Evolutionary conservation across 2,797 vertebrate species (phyloP).

Genomic region (Rhinichthys osculus): DNA sequence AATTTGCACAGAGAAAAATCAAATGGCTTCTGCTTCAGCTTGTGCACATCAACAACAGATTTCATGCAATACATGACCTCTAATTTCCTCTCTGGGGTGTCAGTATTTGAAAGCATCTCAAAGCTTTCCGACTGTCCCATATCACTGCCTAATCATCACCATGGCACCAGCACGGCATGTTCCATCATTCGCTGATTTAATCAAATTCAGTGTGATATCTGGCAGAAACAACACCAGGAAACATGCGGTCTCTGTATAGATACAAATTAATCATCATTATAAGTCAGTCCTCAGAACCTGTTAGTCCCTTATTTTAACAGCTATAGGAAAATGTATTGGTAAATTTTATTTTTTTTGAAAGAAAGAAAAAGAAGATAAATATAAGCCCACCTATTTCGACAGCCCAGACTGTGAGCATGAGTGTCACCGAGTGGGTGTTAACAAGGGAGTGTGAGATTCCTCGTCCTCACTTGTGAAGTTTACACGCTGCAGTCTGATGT

Average conservation of each 20-base stretch:
- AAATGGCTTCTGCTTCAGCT: slow-evolving; percentile 44
- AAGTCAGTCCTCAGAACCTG: background rate
- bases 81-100: slow-evolving; percentile 35
- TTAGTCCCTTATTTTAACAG: background rate
- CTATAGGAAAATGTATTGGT: slow-evolving; percentile 5
- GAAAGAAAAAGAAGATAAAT: background rate
- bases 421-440: slow-evolving; percentile 50
- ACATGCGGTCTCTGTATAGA: background rate
- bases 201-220: slow-evolving; percentile 27
- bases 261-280: background rate
- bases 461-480: slow-evolving; percentile 25
- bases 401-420: slow-evolving; percentile 24
- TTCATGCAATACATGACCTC: slow-evolving; percentile 37
- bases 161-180: slow-evolving; percentile 19
- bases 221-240: background rate
- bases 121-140: slow-evolving; percentile 15
- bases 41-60: slow-evolving; percentile 47
- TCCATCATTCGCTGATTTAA: slow-evolving; percentile 8
- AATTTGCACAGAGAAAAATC: background rate
- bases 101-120: slow-evolving; percentile 18
- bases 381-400: slow-evolving; percentile 20
- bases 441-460: slow-evolving; percentile 43
- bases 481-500: slow-evolving; percentile 31
- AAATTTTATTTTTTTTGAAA: too few relatives aligned
- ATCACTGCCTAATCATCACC: slow-evolving; percentile 39